A percentile compares a stretch with the other conserved stretches of the same genome.
These are phyloP conservation scores for Thereva nobilitata DNA, from an alignment of 2,888 invertebrate genomes.

Conservation along the genomic window DNA sequence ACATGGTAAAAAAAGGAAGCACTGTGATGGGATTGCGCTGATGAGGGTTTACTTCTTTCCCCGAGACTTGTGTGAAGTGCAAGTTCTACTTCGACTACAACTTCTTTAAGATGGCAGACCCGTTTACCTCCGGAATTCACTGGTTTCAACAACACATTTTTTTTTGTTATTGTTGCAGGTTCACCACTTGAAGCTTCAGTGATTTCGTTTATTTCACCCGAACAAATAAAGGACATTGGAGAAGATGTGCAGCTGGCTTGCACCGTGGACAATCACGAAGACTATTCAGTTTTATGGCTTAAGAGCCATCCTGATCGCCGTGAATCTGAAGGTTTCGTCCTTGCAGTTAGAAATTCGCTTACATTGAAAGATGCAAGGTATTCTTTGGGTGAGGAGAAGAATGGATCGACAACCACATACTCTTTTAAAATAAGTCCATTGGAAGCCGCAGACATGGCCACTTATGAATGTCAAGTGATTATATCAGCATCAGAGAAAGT, in stretches of 20 bases:
- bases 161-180: slow-evolving; percentile 26
- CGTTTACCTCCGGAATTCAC: too few relatives aligned
- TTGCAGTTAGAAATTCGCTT: slow-evolving; percentile 52
- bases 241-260: slow-evolving; percentile 55
- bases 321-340: slow-evolving; percentile 49
- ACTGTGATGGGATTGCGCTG: too few relatives aligned
- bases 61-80: too few relatives aligned
- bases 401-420: slow-evolving; percentile 49
- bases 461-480: slow-evolving; percentile 56
- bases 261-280: slow-evolving; percentile 54
- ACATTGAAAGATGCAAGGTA: slow-evolving; percentile 53
- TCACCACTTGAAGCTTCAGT: slow-evolving; percentile 36
- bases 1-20: too few relatives aligned
- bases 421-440: slow-evolving; percentile 53
- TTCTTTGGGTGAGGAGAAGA: slow-evolving; percentile 47
- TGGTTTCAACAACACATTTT: not conserved
- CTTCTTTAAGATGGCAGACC: too few relatives aligned
- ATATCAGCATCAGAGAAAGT: slow-evolving; percentile 52
- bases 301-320: slow-evolving; percentile 50
- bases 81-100: too few relatives aligned
- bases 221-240: slow-evolving; percentile 46
- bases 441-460: slow-evolving; percentile 54
- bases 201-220: slow-evolving; percentile 39
- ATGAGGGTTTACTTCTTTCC: too few relatives aligned
- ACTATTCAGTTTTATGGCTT: slow-evolving; percentile 53